A percentile compares a stretch with the other conserved stretches of the same genome.
Conservation (phyloP, 2,797 vertebrate genomes). For the Oreonectes daqikongensis region DNA sequence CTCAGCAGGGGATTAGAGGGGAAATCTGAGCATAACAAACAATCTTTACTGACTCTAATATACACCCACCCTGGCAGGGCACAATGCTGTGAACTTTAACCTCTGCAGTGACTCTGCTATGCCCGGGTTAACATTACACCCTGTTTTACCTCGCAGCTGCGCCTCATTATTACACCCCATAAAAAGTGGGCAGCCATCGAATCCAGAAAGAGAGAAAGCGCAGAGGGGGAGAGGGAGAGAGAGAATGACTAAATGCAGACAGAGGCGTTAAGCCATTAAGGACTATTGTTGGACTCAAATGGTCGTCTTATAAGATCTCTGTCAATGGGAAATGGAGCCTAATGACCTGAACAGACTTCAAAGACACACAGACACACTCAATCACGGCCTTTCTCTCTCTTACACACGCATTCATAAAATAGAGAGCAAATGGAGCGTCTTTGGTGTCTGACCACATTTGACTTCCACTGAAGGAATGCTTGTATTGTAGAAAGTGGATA, state of each 20-base stretch:
- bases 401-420: slow-evolving; percentile 16
- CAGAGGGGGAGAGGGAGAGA: slow-evolving; percentile 69
- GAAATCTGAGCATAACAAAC: slow-evolving; percentile 75
- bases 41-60: slow-evolving; percentile 83
- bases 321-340: slow-evolving; percentile 81
- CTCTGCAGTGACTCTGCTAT: slow-evolving; percentile 79
- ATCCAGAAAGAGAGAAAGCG: slow-evolving; percentile 52
- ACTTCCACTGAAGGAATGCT: slow-evolving; percentile 37
- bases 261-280: slow-evolving; percentile 84
- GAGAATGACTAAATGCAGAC: slow-evolving; percentile 76
- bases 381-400: slow-evolving; percentile 18
- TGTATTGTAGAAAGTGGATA: neutral
- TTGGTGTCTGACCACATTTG: slow-evolving; percentile 49
- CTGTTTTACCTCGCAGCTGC: slow-evolving; percentile 91
- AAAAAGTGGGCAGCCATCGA: slow-evolving; percentile 76
- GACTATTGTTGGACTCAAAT: slow-evolving; percentile 79
- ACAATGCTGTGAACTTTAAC: slow-evolving; percentile 88
- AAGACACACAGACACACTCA: slow-evolving; percentile 63
- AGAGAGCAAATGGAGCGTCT: slow-evolving; percentile 52
- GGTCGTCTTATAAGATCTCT: slow-evolving; percentile 76
- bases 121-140: slow-evolving; percentile 83
- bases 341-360: slow-evolving; percentile 83
- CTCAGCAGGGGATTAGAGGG: slow-evolving; percentile 64
- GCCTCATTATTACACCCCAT: slow-evolving; percentile 85
- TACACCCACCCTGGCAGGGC: slow-evolving; percentile 72